Evolutionary conservation across 2,113 vertebrate species (phyloP), one percentile per base, ranked within the genome.

Genomic region (Aspidoscelis tigris): DNA sequence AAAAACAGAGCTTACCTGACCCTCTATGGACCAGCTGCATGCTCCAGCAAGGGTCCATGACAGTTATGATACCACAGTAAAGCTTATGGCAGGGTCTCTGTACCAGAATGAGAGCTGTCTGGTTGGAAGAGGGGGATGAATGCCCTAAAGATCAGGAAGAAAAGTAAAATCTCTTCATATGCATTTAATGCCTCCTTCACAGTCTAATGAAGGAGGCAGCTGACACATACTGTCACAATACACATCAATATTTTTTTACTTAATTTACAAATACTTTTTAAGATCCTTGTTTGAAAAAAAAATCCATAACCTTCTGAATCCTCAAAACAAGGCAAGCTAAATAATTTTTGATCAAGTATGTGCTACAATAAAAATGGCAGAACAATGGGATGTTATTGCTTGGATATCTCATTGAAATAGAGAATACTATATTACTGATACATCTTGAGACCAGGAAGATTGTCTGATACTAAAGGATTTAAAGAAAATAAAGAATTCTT

Each of bases 21-120:
- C 80, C 47, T 73, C 69, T 81, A 39, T 61, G n/a, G 80, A 22
- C 47, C 68, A 71, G 44, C 79, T 47, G 18, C 44, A 80, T 47
- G 26, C 24, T 81, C 33, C 69, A 61, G 4, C 47, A 69, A 70
- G 65, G 47, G 26, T 73, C 53, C 53, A 53, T 24, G 7, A 18
- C 41, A 69, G 21, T 55, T 71, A 55, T 43, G 55, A 26, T 71
- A 55, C 33, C 50, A 71, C 33, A 79, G 10, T 55, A 66, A 66
- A 50, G 43, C 6, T 7, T 11, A 80, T 80, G 47, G 65, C 47
- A 33, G 26, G 66, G n/a, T 10, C 66, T 53, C 66, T 69, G 7
- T 80, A 80, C 11, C 44, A 50, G 66, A 80, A 33, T 69, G 43
- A n/a, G 47, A 80, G 44, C 47, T 80, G 44, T 39, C 79, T 53